Evolutionary conservation across 2,797 vertebrate genomes (phyloP).

Genomic region (Tinamus major): DNA sequence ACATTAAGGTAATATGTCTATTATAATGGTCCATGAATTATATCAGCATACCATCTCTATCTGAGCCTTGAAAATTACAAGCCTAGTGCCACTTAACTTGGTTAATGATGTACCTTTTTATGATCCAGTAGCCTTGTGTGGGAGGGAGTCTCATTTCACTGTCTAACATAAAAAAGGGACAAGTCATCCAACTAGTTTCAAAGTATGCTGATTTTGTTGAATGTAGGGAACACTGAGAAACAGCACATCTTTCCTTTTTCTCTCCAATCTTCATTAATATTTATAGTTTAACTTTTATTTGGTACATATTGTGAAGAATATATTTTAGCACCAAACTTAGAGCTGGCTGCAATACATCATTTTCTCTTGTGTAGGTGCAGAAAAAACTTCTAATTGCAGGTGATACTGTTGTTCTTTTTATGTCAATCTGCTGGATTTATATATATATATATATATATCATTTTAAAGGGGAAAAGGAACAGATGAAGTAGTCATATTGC

Average conservation of each 20-base stretch:
- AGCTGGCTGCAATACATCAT: neutral
- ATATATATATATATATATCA: neutral
- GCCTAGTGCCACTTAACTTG: conserved; percentile 57
- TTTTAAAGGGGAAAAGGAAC: neutral
- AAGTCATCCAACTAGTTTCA: conserved; percentile 44
- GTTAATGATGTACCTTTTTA: conserved; percentile 66
- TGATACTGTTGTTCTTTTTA: conserved; percentile 41
- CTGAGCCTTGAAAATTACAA: conserved; percentile 62
- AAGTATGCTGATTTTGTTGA: conserved; percentile 50
- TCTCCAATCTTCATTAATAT: conserved; percentile 56
- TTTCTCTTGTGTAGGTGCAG: conserved; percentile 7
- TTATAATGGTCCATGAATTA: conserved; percentile 63
- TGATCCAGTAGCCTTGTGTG: conserved; percentile 56
- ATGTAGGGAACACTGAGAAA: conserved; percentile 47
- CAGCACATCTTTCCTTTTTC: conserved; percentile 41
- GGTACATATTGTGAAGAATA: conserved; percentile 45
- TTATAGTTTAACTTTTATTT: conserved; percentile 64
- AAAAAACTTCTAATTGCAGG: conserved; percentile 57
- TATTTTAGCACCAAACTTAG: conserved; percentile 48
- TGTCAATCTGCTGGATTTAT: neutral
- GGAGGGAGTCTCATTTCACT: conserved; percentile 62
- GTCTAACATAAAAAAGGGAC: conserved; percentile 51
- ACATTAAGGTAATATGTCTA: conserved; percentile 63
- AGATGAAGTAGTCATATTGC: neutral
- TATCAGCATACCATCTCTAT: conserved; percentile 45